Evolutionary conservation across 2,113 vertebrate genomes (phyloP), one percentile per base, ranked within the genome.

Genomic region (Otis tarda): DNA sequence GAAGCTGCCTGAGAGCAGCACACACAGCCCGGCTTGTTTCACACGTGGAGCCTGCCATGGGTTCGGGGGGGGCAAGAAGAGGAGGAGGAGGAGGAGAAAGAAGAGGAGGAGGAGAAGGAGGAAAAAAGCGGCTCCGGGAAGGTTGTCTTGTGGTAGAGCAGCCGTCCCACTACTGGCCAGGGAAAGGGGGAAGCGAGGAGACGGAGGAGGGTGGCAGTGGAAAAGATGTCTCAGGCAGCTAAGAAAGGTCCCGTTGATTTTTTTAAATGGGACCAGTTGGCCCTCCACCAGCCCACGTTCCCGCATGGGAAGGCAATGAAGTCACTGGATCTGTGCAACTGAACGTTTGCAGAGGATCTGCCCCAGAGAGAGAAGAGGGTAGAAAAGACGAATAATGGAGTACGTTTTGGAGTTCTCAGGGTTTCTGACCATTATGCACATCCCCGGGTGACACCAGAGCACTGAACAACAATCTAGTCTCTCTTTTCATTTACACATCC

Each of bases 21-120:
- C 96, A 98, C 96, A 97, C 97, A 96, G 96, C 61, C 92, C 18
- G 8, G 95, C 92, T 97, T 98, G 96, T 97, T 97, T 88, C 93
- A 94, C 79, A 79, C 45, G 57, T 85, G 94, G 92, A 96, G 88
- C 22, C 93, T 84, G 83, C 67, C 20, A 43, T 2, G 19, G 61
- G 68, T 68, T 76, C 0, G 23, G 61, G 41, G 35, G 31, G 63
- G 64, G 12, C 41, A 14, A 43, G 41, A 56, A 61, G 41, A 78
- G 76, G 47, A 63, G 78, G 41, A 78, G 75, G 37, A 63, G 78
- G 49, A 49, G 41, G 41, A 12, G 25, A 53, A 5, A 22, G 43
- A 55, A 22, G 43, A 55, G 56, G n/a, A 56, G 68, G 41, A 78
- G 76, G 47, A 63, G 78, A 53, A 63, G 89, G 95, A 14, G 23